Evolutionary conservation across 2,888 invertebrate species (phyloP), one percentile per base, ranked within the genome.

Genomic region (Drosophila vallismaia): DNA sequence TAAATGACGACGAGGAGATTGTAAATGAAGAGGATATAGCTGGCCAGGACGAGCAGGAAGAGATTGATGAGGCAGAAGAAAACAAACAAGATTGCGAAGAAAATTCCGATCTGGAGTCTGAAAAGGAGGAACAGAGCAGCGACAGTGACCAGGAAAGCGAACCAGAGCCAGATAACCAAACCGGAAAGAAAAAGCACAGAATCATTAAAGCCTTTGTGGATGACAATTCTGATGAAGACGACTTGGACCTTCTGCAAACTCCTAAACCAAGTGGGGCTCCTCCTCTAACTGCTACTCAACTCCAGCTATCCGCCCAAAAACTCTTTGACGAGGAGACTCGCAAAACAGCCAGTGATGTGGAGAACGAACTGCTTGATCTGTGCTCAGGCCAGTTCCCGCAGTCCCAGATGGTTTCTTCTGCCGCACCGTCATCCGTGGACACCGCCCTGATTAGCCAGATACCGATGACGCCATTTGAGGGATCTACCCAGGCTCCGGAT

Each of bases 301-400:
- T 81, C n/a, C 70, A 79, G 9, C 38, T 79, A 10, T 77, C 76
- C 0, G 75, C 77, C 3, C 71, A 83, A 5, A 79, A 84, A 12
- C 71, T 90, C 0, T 89, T 83, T 4, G 87, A 89, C 36, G 73
- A 77, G 2, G 83, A 90, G 45, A 50, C 74, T 19, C 48, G 71
- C 0, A 79, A 76, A 40, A 81, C 81, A 7, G 75, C 77, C 3
- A 79, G 78, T 44, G 87, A 88, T 56, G 86, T 87, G 9, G 93
- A 93, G 40, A 93, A 92, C 66, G 93, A 93, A 76, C 82, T 94
- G 4, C 77, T 93, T 46, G 93, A 91, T 4, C 82, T 94, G 10
- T 94, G 94, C 76, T 94, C 94, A 4, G 94, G 94, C 1, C 92
- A 93, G 66, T 94, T 94, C 82, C 93, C 92, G 72, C 93, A 92